Conservation (phyloP, 2,888 invertebrate species). For the Morpho deidamia region DNA sequence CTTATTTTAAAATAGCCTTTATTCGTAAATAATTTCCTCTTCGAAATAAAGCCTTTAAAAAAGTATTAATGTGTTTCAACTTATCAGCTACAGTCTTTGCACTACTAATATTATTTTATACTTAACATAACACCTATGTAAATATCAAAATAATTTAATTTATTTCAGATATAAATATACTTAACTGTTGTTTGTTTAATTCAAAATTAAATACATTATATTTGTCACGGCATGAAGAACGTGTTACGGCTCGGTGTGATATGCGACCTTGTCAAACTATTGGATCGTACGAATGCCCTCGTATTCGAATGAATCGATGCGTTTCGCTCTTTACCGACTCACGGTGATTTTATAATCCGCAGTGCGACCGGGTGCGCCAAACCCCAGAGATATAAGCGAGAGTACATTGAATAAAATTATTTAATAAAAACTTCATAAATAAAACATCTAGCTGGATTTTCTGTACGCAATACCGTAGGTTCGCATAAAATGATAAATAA, state of each 20-base stretch:
- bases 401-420: constrained; percentile 65
- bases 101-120: no score
- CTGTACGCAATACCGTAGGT: not conserved
- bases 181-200: no score
- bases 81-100: not conserved
- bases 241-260: constrained; percentile 42
- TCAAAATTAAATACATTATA: no score
- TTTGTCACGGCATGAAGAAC: not conserved
- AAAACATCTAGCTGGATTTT: constrained; percentile 4
- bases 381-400: constrained; percentile 20
- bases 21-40: no score
- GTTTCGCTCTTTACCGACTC: constrained; percentile 48
- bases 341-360: constrained; percentile 64
- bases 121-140: no score
- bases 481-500: no score
- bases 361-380: constrained; percentile 42
- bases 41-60: no score
- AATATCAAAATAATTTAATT: not conserved
- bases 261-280: constrained; percentile 33
- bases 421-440: constrained; percentile 29
- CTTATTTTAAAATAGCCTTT: no score
- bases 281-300: constrained; percentile 53
- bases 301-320: constrained; percentile 63
- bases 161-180: not conserved
- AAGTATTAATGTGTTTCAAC: no score